Percentiles rank a stretch among this genome's conserved stretches.
Conservation (phyloP, 2,113 vertebrate genomes). For the Agelaius phoeniceus region DNA sequence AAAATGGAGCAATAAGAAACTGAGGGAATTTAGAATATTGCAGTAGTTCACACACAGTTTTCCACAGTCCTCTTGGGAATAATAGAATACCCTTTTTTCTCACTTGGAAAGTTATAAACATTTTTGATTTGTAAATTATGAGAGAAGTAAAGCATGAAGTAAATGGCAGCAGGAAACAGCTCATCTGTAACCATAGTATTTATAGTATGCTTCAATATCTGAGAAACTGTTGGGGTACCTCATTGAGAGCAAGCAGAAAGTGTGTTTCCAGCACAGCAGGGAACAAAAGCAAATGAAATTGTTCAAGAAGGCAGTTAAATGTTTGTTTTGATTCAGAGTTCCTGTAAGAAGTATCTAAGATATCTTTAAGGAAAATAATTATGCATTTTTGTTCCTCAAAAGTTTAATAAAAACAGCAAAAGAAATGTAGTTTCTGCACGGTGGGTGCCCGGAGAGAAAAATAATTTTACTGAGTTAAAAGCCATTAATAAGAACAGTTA, state of each 20-base stretch:
- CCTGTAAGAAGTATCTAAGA: neutral
- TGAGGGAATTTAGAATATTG: neutral
- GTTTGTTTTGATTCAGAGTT: neutral
- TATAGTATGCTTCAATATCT: neutral
- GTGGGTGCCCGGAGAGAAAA: neutral
- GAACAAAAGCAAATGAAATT: slow-evolving; percentile 2
- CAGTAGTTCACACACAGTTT: neutral
- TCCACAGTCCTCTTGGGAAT: neutral
- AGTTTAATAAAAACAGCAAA: neutral
- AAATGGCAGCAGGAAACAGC: neutral
- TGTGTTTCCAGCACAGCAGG: neutral
- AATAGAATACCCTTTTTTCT: neutral
- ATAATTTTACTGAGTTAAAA: neutral
- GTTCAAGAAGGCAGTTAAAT: neutral
- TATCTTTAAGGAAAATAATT: neutral
- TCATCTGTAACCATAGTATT: slow-evolving; percentile 5
- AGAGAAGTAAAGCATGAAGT: neutral
- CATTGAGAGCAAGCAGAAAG: neutral
- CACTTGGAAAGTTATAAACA: neutral
- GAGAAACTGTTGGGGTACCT: neutral
- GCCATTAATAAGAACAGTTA: neutral
- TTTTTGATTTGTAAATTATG: slow-evolving; percentile 16
- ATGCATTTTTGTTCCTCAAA: neutral
- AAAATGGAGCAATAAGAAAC: neutral
- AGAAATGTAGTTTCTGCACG: neutral